Evolutionary conservation across 2,888 invertebrate genomes (phyloP).

Genomic region (Elmis aenea): DNA sequence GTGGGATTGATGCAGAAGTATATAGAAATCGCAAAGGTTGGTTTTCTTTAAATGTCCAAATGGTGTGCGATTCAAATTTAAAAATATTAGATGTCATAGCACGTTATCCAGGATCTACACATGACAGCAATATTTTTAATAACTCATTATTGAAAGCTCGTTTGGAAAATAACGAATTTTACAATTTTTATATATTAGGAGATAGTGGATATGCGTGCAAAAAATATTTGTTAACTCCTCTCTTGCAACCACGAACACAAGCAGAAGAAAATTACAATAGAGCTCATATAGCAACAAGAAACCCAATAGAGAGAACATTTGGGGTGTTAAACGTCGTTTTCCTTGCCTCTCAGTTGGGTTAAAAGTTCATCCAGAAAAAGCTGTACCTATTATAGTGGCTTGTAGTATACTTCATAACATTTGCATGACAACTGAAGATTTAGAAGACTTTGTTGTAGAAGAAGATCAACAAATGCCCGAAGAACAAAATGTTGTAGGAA

Average conservation of each 20-base stretch:
- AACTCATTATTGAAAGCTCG: not conserved
- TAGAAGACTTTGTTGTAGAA: conserved; percentile 6
- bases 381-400: conserved; percentile 7
- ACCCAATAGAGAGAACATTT: not conserved
- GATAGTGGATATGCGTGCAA: too few relatives aligned
- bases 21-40: conserved; percentile 11
- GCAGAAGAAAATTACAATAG: not conserved
- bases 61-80: conserved; percentile 10
- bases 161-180: conserved; percentile 1
- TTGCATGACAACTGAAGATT: conserved; percentile 12
- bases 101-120: conserved; percentile 18
- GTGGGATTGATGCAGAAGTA: conserved; percentile 5
- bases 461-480: conserved; percentile 3
- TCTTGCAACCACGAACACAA: not conserved
- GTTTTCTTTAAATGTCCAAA: conserved; percentile 17
- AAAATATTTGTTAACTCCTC: not conserved
- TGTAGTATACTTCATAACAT: conserved; percentile 22
- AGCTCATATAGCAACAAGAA: not conserved
- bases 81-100: conserved; percentile 16
- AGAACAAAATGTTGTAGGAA: too few relatives aligned
- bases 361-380: not conserved
- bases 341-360: too few relatives aligned
- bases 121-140: conserved; percentile 17
- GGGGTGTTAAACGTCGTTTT: too few relatives aligned
- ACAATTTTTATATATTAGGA: not conserved